phyloP scores from a whole-genome alignment of 2,113 vertebrate genomes.

The Crotalus horridus region DNA sequence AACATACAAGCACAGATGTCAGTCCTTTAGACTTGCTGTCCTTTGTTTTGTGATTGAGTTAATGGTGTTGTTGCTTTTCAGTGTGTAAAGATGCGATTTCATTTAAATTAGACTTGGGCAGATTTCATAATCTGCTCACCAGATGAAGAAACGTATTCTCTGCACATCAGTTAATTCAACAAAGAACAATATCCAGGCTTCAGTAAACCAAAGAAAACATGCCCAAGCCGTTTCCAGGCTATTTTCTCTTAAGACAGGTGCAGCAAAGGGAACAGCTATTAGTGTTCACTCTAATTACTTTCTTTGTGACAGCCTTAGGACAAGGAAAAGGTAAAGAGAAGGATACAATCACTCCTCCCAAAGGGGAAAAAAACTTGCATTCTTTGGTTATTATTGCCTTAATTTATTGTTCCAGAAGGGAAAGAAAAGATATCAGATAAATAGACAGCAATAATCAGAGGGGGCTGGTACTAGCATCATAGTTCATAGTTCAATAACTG shows the following conservation, averaged over 20 bases:
- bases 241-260: conserved; percentile 14
- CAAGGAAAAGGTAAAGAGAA: neutral
- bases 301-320: neutral
- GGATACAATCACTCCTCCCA: neutral
- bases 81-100: neutral
- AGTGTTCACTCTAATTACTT: conserved; percentile 9
- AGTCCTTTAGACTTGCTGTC: neutral
- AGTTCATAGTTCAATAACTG: neutral
- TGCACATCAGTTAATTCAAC: neutral
- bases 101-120: neutral
- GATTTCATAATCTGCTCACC: neutral
- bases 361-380: neutral
- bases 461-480: neutral
- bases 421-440: neutral
- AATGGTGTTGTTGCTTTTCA: neutral
- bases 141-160: neutral
- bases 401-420: neutral
- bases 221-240: neutral
- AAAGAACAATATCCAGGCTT: neutral
- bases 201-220: neutral
- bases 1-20: neutral
- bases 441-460: neutral
- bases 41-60: neutral
- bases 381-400: neutral
- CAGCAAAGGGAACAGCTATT: conserved; percentile 12